Evolutionary conservation across 2,113 vertebrate genomes (phyloP).

Genomic region (Perognathus longimembris): DNA sequence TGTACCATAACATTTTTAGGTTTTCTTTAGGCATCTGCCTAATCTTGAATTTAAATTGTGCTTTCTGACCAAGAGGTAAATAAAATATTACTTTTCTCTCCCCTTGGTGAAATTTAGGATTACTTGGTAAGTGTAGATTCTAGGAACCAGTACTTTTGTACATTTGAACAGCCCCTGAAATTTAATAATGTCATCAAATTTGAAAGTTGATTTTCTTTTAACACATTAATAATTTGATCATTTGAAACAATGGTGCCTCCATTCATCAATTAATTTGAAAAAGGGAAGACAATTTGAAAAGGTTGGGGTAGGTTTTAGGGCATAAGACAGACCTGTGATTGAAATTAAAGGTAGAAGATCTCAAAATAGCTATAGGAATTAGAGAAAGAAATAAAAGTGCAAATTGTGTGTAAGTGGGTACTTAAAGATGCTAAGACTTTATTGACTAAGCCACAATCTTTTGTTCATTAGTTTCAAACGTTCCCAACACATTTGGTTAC

Average conservation of each 20-base stretch:
- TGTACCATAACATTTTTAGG: background rate
- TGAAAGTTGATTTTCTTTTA: constrained; percentile 14
- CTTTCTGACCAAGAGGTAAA: background rate
- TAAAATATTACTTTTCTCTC: background rate
- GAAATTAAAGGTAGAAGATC: constrained; percentile 10
- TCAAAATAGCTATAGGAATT: background rate
- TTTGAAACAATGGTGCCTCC: background rate
- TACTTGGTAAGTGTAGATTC: constrained; percentile 35
- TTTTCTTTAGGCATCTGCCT: background rate
- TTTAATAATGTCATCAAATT: background rate
- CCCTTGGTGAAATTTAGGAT: background rate
- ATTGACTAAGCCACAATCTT: constrained; percentile 20
- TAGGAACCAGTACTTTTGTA: background rate
- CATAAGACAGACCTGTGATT: background rate
- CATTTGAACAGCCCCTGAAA: constrained; percentile 25
- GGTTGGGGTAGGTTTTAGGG: constrained; percentile 2
- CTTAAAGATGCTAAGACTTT: background rate
- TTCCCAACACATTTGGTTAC: background rate
- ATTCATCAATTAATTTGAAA: background rate
- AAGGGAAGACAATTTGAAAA: background rate
- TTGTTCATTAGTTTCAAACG: background rate
- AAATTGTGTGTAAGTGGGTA: background rate
- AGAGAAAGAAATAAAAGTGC: background rate
- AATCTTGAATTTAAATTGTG: constrained; percentile 28
- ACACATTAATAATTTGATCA: background rate